A percentile compares a stretch with the other conserved stretches of the same genome.
These are phyloP conservation scores for Porites rus DNA, from an alignment of 92 coral and sea anemone species.

Conservation along the genomic window DNA sequence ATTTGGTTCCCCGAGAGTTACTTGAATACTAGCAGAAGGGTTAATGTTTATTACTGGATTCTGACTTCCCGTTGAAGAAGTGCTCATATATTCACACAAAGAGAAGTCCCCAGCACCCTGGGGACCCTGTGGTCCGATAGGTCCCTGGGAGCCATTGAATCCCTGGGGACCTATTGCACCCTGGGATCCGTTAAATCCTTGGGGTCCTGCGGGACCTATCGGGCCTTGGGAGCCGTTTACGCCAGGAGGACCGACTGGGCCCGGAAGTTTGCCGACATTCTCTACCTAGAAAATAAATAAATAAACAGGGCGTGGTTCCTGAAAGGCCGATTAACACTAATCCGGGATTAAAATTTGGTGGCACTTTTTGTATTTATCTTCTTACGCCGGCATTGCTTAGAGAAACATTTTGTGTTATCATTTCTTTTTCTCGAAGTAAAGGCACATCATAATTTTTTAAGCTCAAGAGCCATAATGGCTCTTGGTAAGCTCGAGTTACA, in stretches of 20 bases:
- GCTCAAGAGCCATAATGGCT: too few species aligned
- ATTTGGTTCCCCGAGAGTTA: background rate
- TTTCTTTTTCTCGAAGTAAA: too few species aligned
- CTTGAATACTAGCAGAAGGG: background rate
- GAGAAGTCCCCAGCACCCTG: slow-evolving; percentile 19
- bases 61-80: background rate
- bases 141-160: slow-evolving; percentile 21
- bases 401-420: too few species aligned
- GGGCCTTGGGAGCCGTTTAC: slow-evolving; percentile 43
- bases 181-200: slow-evolving; percentile 25
- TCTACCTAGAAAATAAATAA: background rate
- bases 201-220: slow-evolving; percentile 12
- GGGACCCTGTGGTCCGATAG: slow-evolving; percentile 3
- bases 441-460: too few species aligned
- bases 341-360: too few species aligned
- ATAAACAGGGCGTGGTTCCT: background rate
- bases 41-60: background rate
- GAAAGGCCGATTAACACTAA: background rate
- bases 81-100: background rate
- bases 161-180: slow-evolving; percentile 21
- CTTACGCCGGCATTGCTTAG: too few species aligned
- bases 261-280: slow-evolving; percentile 25
- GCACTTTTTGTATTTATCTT: too few species aligned
- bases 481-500: too few species aligned
- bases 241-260: slow-evolving; percentile 20